phyloP scores from a whole-genome alignment of 2,888 invertebrate genomes.

The Heliconius sara region DNA sequence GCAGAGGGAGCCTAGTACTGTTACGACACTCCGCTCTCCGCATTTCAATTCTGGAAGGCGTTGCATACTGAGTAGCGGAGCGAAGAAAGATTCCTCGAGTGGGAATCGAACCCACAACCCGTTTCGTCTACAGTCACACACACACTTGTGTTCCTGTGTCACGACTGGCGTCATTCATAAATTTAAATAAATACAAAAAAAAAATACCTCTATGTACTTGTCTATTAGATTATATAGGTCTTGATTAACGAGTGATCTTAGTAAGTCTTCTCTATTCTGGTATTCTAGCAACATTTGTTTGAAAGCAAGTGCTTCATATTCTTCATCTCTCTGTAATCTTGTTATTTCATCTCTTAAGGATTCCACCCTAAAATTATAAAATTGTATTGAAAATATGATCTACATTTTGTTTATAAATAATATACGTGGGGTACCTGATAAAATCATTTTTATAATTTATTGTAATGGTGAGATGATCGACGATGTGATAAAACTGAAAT shows the following conservation, averaged over 20 bases:
- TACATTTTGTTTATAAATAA: background rate
- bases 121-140: too few relatives aligned
- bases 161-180: background rate
- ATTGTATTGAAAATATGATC: background rate
- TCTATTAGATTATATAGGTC: slow-evolving; percentile 55
- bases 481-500: slow-evolving; percentile 43
- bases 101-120: too few relatives aligned
- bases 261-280: slow-evolving; percentile 51
- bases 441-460: slow-evolving; percentile 6
- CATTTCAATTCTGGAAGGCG: too few relatives aligned
- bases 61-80: too few relatives aligned
- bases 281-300: slow-evolving; percentile 57
- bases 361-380: slow-evolving; percentile 58
- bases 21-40: too few relatives aligned
- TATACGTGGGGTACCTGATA: slow-evolving; percentile 10
- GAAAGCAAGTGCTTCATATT: slow-evolving; percentile 50
- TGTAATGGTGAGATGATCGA: slow-evolving; percentile 9
- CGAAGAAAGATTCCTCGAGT: too few relatives aligned
- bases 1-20: too few relatives aligned
- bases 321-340: slow-evolving; percentile 56
- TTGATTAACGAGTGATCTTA: slow-evolving; percentile 50
- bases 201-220: slow-evolving; percentile 59
- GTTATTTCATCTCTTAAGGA: slow-evolving; percentile 54
- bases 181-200: too few relatives aligned
- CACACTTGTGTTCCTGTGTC: too few relatives aligned